Base-by-base conservation (phyloP, 2,797 vertebrate genomes). In the Catamblyrhynchus diadema region DNA sequence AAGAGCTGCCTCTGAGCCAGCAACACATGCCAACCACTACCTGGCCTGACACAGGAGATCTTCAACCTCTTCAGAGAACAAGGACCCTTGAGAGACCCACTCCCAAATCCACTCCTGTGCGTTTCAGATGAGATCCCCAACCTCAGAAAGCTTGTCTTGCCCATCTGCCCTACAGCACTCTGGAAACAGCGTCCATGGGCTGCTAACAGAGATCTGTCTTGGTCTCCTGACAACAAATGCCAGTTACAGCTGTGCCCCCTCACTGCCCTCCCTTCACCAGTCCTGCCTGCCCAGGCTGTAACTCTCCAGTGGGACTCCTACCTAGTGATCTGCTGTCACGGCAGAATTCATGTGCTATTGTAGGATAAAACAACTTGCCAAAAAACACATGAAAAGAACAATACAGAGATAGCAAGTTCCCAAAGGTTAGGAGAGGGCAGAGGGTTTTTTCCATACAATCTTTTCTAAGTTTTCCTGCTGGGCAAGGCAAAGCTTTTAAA, bases 11-110 rank as follows among this genome's bases (percentile, higher is more conserved):
- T 73, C 47, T 50, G 48, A 70, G 41, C 33, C 64, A 67, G 56
- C 0, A 0, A 32, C 2, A 10, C 33, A 2, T 8, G 13, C 51
- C 82, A n/a, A 60, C 27, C 2, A 15, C 48, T 24, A 30, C 18
- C n/a, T 70, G 19, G 28, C 45, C 33, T 0, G 0, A 27, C 25
- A 28, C 1, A 1, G 4, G 53, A 48, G 51, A 66, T 5, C 28
- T 54, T 56, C 37, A 51, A 9, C 32, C 72, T 53, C 32, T 60
- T 72, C 35, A 13, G 54, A 65, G 51, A 59, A 12, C 16, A 66
- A 79, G 11, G 28, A 32, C 48, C 44, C 45, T 61, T 50, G 23
- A 24, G 39, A 66, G 61, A 67, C 12, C 44, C 28, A 39, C 30
- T 85, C 11, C 28, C 53, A 87, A 50, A 59, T 27, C n/a, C 17